A percentile compares a stretch with the other conserved stretches of the same genome.
phyloP scores from a whole-genome alignment of 1,140 invertebrate genomes.

The Ostrea edulis region DNA sequence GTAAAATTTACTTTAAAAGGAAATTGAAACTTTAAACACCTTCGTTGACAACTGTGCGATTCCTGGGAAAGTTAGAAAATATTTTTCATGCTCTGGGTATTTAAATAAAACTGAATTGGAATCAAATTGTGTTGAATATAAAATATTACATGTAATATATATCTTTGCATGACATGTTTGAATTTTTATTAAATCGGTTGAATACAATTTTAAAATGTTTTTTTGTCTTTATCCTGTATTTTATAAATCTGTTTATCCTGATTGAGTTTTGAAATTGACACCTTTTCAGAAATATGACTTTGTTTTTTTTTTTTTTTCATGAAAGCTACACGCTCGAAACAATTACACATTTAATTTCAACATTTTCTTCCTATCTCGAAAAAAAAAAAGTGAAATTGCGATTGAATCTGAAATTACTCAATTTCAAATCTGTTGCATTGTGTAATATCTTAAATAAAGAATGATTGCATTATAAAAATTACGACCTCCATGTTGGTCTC shows the following conservation, averaged over 20 bases:
- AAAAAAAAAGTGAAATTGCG: neutral
- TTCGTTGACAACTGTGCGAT: constrained; percentile 27
- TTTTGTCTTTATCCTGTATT: neutral
- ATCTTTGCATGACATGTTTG: neutral
- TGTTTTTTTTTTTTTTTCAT: neutral
- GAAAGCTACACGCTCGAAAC: too few species aligned
- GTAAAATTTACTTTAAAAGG: constrained; percentile 23
- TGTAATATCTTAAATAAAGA: neutral
- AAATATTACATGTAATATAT: neutral
- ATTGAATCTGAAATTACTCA: neutral
- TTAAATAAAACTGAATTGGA: neutral
- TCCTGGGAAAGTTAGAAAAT: constrained; percentile 7
- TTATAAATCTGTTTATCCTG: neutral
- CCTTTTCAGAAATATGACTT: neutral
- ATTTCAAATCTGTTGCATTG: neutral
- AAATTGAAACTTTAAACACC: constrained; percentile 29
- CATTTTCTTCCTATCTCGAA: too few species aligned
- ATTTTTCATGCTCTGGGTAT: neutral
- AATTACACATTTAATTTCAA: too few species aligned
- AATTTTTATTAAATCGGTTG: neutral
- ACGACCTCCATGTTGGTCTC: neutral
- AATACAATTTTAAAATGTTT: neutral
- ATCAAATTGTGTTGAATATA: neutral
- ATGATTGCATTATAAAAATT: neutral
- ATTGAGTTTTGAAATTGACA: neutral